Percentiles rank a stretch among this genome's conserved stretches.
phyloP scores from a whole-genome alignment of 2,113 vertebrate genomes.

The Podarcis muralis region DNA sequence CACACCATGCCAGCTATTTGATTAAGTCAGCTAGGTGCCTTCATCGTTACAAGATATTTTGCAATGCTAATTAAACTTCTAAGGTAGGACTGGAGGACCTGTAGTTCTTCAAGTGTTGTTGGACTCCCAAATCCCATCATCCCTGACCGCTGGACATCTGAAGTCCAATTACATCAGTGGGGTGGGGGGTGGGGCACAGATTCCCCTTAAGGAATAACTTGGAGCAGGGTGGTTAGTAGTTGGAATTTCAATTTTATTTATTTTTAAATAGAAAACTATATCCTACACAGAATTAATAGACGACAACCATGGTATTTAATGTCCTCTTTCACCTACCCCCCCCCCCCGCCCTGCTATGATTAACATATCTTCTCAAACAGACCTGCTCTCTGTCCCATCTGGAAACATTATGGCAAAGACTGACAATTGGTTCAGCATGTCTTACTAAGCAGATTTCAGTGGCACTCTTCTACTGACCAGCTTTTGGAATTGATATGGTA shows the following conservation, averaged over 20 bases:
- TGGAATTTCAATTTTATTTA: fast-evolving
- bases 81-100: too few species aligned
- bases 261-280: fast-evolving
- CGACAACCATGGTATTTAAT: background rate
- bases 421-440: background rate
- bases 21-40: background rate
- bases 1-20: background rate
- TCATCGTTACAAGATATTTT: background rate
- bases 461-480: background rate
- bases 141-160: too few species aligned
- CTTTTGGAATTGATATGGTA: slow-evolving; percentile 48
- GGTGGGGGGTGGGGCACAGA: too few species aligned
- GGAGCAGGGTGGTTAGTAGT: fast-evolving
- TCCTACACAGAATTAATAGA: fast-evolving
- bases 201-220: background rate
- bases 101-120: too few species aligned
- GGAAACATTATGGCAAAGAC: background rate
- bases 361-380: too few species aligned
- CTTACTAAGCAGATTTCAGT: fast-evolving
- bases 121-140: background rate
- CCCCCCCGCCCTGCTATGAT: too few species aligned
- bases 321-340: too few species aligned
- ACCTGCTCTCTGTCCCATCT: too few species aligned
- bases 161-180: too few species aligned
- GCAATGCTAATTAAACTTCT: background rate